Percentiles rank a stretch among this genome's conserved stretches.
These are phyloP conservation scores for Sitobion miscanthi DNA, from an alignment of 1,140 invertebrate species.

Conservation along the genomic window DNA sequence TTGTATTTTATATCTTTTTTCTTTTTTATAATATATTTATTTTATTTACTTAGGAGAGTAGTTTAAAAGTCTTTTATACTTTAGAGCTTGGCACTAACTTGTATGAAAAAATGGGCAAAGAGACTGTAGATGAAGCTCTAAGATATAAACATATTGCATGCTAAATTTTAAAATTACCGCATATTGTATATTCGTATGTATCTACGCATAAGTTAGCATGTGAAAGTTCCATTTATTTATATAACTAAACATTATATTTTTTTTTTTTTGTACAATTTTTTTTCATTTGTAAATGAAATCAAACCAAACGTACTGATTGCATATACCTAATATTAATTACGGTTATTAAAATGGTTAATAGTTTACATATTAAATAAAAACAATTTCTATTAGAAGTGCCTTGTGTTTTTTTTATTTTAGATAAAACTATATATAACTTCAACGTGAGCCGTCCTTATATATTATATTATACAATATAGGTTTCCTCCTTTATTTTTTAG, in stretches of 20 bases:
- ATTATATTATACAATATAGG: background rate
- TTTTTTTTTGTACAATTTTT: background rate
- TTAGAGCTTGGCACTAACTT: conserved; percentile 56
- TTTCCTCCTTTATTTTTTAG: background rate
- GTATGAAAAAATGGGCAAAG: conserved; percentile 50
- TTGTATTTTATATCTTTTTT: conserved; percentile 56
- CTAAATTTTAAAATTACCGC: conserved; percentile 52
- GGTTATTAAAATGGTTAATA: conserved; percentile 56
- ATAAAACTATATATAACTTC: background rate
- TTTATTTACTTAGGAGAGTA: conserved; percentile 46
- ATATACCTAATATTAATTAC: conserved; percentile 55
- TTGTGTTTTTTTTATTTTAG: background rate
- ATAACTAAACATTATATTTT: conserved; percentile 38
- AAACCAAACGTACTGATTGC: conserved; percentile 56
- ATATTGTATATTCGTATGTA: conserved; percentile 53
- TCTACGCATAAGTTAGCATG: conserved; percentile 50
- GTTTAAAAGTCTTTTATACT: conserved; percentile 52
- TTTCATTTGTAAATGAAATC: conserved; percentile 51
- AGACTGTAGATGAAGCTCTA: conserved; percentile 50
- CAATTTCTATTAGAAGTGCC: conserved; percentile 44
- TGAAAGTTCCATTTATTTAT: conserved; percentile 53
- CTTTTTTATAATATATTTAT: conserved; percentile 51
- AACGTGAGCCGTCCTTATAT: background rate
- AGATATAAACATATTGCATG: conserved; percentile 51
- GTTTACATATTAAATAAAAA: conserved; percentile 56